Base-by-base conservation (phyloP, 2,888 invertebrate species). In the Diarsia rubi region DNA sequence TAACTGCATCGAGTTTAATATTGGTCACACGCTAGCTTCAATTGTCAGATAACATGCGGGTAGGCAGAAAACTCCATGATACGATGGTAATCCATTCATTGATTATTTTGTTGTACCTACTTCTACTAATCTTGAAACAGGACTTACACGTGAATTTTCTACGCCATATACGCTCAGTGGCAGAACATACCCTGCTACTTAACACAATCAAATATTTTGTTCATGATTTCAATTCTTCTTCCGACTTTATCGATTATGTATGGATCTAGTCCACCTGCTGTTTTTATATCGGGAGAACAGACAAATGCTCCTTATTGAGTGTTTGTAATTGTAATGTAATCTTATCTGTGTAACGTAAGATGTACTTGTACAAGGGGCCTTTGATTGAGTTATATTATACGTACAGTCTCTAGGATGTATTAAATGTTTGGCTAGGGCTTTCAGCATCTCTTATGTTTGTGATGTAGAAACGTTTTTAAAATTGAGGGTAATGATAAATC, bases 31-130 rank as follows among this genome's bases (percentile, higher is more conserved):
- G 67, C 27, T 73, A 14, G 21, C 31, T 27, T 81, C 62, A 19
- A 63, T 64, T 52, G 49, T 42, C 49, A 37, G 75, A 75, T 75
- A 81, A 63, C 21, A 81, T 74, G 57, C 14, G 52, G 52, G 62
- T 45, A 37, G 31, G 57, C 47, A 45, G 47, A 45, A 62, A 62
- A 47, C 31, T 2, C 27, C 6, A 37, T 11, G 24, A 14, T 47
- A 31, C 19, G 42, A 47, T 16, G 19, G 52, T 52, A 72, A 62
- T 62, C 16, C 12, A 24, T 63, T 49, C 9, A 45, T 66, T 49
- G 12, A 67, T 63, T 60, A 14, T n/a, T 42, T 59, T 27, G 21
- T 16, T n/a, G n/a, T 16, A n/a, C n/a, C n/a, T n/a, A n/a, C 3
- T 73, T 59, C 24, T 52, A 42, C 42, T 14, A 12, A 68, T 47